phyloP scores from a whole-genome alignment of 2,797 vertebrate genomes.

The Chelidonichthys spinosus region DNA sequence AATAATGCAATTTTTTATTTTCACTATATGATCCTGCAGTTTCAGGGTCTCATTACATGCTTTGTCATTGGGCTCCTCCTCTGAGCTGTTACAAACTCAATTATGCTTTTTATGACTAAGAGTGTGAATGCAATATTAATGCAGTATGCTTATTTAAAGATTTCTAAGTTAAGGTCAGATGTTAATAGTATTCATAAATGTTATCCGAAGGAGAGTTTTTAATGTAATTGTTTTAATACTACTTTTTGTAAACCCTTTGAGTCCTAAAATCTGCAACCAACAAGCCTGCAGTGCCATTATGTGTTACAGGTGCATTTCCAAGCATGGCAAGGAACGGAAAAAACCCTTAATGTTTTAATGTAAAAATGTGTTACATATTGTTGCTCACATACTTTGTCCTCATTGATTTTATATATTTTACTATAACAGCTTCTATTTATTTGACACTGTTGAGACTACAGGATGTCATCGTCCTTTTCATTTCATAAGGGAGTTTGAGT shows the following conservation, averaged over 20 bases:
- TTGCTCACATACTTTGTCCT: conserved; percentile 59
- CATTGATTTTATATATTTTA: conserved; percentile 63
- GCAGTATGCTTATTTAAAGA: conserved; percentile 75
- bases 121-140: conserved; percentile 69
- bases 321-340: conserved; percentile 28
- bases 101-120: conserved; percentile 46
- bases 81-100: conserved; percentile 54
- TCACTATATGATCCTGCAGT: conserved; percentile 29
- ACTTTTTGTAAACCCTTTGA: conserved; percentile 57
- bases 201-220: conserved; percentile 67
- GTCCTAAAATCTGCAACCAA: conserved; percentile 44
- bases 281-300: conserved; percentile 67
- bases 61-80: conserved; percentile 29
- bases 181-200: conserved; percentile 73
- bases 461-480: conserved; percentile 43
- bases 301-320: conserved; percentile 75
- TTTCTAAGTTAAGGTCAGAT: conserved; percentile 73
- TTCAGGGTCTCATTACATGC: conserved; percentile 45
- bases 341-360: conserved; percentile 38
- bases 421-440: conserved; percentile 79
- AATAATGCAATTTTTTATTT: conserved; percentile 23
- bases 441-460: conserved; percentile 65
- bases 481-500: conserved; percentile 46
- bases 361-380: conserved; percentile 54
- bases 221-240: conserved; percentile 66